Percentiles rank a stretch among this genome's conserved stretches.
Conservation (phyloP, 2,113 vertebrate genomes). For the Hyaena hyaena region DNA sequence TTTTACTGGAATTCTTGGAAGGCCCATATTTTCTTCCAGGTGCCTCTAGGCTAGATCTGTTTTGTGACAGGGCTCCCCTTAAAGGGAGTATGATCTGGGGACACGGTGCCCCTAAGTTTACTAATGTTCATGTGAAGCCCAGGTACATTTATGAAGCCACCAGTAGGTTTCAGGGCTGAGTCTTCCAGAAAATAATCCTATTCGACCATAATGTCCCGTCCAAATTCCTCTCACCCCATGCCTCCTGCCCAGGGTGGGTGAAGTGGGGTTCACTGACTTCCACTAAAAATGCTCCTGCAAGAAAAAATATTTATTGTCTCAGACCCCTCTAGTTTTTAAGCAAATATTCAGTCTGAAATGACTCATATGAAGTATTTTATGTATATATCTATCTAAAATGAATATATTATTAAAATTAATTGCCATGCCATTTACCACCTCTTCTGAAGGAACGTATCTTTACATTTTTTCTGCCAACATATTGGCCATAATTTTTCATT, state of each 20-base stretch:
- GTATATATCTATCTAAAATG: background rate
- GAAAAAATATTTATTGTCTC: conserved; percentile 6
- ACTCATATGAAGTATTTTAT: conserved; percentile 17
- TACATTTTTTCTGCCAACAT: background rate
- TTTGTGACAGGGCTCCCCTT: background rate
- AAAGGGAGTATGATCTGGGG: background rate
- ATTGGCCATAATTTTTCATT: background rate
- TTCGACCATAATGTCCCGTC: background rate
- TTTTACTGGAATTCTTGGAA: background rate
- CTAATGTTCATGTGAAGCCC: background rate
- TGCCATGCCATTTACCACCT: background rate
- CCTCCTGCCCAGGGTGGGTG: background rate
- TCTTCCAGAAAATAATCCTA: background rate
- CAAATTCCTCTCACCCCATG: background rate
- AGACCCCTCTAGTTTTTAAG: conserved; percentile 37
- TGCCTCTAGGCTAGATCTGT: background rate
- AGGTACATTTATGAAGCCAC: background rate
- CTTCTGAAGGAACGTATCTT: background rate
- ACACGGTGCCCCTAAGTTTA: background rate
- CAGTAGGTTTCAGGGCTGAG: background rate
- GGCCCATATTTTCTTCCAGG: background rate
- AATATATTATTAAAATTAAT: background rate
- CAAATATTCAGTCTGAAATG: background rate
- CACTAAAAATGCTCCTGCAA: background rate
- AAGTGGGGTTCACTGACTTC: background rate